Conservation (phyloP, 2,797 vertebrate species). For the Smutsia temminckii region DNA sequence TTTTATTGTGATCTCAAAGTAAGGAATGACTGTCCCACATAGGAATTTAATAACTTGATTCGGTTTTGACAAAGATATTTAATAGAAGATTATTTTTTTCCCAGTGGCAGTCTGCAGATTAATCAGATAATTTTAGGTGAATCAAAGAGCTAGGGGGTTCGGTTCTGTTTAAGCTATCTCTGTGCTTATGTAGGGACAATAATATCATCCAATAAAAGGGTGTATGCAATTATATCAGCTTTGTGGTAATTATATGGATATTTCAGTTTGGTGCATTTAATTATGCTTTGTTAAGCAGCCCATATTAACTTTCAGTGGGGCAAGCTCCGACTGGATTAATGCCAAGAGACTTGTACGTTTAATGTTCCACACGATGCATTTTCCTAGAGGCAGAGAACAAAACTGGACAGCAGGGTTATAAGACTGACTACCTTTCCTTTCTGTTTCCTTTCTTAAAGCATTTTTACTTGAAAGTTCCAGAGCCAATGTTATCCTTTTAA, state of each 20-base stretch:
- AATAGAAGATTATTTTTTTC: constrained; percentile 50
- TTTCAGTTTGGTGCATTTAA: constrained; percentile 77
- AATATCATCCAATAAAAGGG: constrained; percentile 69
- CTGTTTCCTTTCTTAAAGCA: not conserved
- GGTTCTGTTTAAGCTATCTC: constrained; percentile 54
- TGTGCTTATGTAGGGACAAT: constrained; percentile 63
- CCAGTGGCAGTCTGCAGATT: constrained; percentile 65
- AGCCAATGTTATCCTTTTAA: not conserved
- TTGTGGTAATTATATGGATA: constrained; percentile 77
- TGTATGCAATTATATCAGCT: constrained; percentile 69
- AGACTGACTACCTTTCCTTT: not conserved
- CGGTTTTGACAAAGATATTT: constrained; percentile 56
- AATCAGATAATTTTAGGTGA: constrained; percentile 65
- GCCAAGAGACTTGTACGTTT: constrained; percentile 64
- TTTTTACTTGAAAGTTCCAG: not conserved
- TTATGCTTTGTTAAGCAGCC: constrained; percentile 79
- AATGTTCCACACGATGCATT: not conserved
- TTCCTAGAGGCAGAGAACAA: constrained; percentile 39
- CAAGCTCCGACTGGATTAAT: constrained; percentile 66
- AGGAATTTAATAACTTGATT: constrained; percentile 55
- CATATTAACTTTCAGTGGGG: constrained; percentile 54
- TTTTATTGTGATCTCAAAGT: not conserved
- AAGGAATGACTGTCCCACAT: not conserved
- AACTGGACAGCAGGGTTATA: not conserved
- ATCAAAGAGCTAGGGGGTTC: constrained; percentile 12